Conservation (phyloP, 2,113 vertebrate genomes). For the Pseudopodoces humilis region DNA sequence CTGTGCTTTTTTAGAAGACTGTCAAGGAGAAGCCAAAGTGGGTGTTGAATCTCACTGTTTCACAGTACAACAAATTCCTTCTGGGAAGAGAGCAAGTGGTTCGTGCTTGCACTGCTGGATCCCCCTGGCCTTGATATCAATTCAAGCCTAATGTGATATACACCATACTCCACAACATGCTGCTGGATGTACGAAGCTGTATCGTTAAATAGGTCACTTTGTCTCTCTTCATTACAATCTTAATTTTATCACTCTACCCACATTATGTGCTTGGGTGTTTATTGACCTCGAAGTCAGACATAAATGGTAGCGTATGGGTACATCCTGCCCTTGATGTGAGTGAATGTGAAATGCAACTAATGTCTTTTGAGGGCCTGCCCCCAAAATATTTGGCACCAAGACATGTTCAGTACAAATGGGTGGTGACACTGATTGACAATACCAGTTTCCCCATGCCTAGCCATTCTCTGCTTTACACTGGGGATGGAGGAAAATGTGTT, state of each 20-base stretch:
- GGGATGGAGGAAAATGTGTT: neutral
- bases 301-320: neutral
- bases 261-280: neutral
- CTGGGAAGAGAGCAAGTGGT: conserved; percentile 66
- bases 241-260: neutral
- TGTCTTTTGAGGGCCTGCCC: neutral
- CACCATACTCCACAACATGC: neutral
- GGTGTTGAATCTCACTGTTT: conserved; percentile 73
- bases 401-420: neutral
- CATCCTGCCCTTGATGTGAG: neutral
- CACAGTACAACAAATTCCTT: conserved; percentile 74
- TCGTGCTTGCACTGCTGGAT: neutral
- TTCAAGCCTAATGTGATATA: neutral
- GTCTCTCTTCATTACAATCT: neutral
- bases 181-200: neutral
- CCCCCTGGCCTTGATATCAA: neutral
- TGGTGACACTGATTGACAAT: neutral
- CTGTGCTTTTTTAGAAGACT: conserved; percentile 46
- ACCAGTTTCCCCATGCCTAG: neutral
- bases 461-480: neutral
- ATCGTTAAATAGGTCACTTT: neutral
- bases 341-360: neutral
- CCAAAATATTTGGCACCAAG: neutral
- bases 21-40: conserved; percentile 66
- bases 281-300: neutral